phyloP scores from a whole-genome alignment of 2,888 invertebrate genomes.

The Rhogogaster chlorosoma region DNA sequence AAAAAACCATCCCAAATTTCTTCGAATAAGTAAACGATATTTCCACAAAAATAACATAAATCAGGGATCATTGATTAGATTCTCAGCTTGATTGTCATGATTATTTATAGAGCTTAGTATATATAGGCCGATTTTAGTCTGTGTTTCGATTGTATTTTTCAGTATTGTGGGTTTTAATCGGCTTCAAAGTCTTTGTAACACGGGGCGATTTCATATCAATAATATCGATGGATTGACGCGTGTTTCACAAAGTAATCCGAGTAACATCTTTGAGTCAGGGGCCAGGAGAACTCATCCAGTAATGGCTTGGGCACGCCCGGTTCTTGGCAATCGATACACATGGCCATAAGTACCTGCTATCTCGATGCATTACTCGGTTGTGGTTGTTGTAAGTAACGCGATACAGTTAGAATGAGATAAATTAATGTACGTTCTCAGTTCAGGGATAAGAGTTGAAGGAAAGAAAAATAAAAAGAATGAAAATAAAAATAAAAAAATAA shows the following conservation, averaged over 20 bases:
- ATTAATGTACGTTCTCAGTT: neutral
- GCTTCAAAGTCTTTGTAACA: neutral
- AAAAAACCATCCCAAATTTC: conserved; percentile 60
- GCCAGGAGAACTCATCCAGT: conserved; percentile 24
- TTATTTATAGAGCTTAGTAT: too few relatives aligned
- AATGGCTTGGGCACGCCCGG: conserved; percentile 41
- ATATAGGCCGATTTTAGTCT: too few relatives aligned
- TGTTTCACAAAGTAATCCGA: conserved; percentile 37
- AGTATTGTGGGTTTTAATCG: neutral
- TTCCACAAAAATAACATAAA: conserved; percentile 21
- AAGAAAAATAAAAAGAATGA: neutral
- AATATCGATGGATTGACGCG: conserved; percentile 39
- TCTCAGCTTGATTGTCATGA: too few relatives aligned
- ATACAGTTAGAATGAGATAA: neutral
- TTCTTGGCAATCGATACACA: conserved; percentile 44
- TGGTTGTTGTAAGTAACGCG: neutral
- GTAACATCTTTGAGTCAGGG: conserved; percentile 35
- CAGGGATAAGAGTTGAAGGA: neutral
- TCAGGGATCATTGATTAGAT: too few relatives aligned
- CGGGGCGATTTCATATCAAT: neutral
- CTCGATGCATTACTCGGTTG: conserved; percentile 31
- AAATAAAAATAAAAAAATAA: neutral
- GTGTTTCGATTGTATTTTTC: neutral
- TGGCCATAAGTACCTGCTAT: conserved; percentile 27
- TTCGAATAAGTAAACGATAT: neutral